Conservation (phyloP, 2,888 invertebrate species). For the Alviniconcha strummeri region DNA sequence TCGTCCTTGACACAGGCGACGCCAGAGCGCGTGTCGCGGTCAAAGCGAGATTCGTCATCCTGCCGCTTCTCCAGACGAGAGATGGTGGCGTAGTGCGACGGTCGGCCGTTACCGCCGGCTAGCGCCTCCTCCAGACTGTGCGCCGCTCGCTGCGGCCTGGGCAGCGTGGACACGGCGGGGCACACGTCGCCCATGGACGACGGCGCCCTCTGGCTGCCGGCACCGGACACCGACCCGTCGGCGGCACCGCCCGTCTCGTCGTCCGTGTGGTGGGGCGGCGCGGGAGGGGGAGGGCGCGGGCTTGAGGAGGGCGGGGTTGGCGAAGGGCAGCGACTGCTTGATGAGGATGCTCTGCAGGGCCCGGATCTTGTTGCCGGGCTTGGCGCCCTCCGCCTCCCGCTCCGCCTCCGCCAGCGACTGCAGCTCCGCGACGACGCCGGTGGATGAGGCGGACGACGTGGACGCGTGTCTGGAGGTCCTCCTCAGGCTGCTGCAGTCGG, state of each 20-base stretch:
- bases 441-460: background rate
- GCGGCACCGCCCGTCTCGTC: background rate
- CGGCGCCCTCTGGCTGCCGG: background rate
- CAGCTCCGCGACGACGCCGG: background rate
- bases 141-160: background rate
- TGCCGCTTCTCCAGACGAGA: constrained; percentile 10
- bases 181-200: background rate
- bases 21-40: background rate
- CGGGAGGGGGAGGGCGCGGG: background rate
- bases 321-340: constrained; percentile 46
- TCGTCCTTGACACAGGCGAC: constrained; percentile 11
- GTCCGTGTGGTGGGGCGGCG: background rate
- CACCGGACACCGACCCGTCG: background rate
- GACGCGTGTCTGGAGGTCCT: background rate
- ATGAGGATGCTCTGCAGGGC: constrained; percentile 46
- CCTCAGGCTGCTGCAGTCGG: background rate
- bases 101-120: background rate
- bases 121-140: constrained; percentile 9
- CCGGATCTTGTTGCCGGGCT: constrained; percentile 42
- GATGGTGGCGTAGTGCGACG: constrained; percentile 21
- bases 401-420: constrained; percentile 4
- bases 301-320: constrained; percentile 33
- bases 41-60: background rate
- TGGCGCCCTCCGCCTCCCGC: constrained; percentile 16
- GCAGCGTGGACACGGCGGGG: background rate